phyloP scores from a whole-genome alignment of 2,113 vertebrate species.

The Amblyopsis rosae region DNA sequence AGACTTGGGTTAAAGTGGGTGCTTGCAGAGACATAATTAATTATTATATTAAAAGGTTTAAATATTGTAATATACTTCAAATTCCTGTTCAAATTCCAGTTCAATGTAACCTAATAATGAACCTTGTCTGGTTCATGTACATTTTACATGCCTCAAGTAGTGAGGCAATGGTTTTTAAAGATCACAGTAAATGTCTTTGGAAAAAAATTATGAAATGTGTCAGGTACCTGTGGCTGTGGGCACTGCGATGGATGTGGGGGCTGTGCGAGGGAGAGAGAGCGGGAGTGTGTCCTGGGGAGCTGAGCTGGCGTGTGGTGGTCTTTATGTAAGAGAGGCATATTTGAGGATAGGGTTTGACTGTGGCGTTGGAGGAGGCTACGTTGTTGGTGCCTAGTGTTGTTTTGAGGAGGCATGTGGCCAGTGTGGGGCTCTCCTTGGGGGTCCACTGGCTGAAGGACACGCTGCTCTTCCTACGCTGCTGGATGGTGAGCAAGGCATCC shows the following conservation, averaged over 20 bases:
- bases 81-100: neutral
- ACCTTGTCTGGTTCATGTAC: neutral
- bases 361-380: conserved; percentile 24
- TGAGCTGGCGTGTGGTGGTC: conserved; percentile 93
- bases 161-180: neutral
- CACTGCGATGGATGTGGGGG: conserved; percentile 78
- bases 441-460: conserved; percentile 37
- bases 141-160: neutral
- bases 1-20: too few relatives aligned
- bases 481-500: conserved; percentile 10
- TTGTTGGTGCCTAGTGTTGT: conserved; percentile 31
- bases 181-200: too few relatives aligned
- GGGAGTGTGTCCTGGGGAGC: conserved; percentile 87
- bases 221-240: conserved; percentile 68
- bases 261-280: conserved; percentile 86
- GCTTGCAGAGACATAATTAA: too few relatives aligned
- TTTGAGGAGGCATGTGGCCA: conserved; percentile 78
- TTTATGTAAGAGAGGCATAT: conserved; percentile 91
- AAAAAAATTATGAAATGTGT: neutral
- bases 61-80: too few relatives aligned
- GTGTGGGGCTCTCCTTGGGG: conserved; percentile 71
- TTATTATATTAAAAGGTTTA: neutral
- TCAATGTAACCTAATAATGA: neutral
- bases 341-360: conserved; percentile 83
- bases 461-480: conserved; percentile 54